Percentiles rank a stretch among this genome's conserved stretches.
Evolutionary conservation across 2,113 vertebrate species (phyloP).

Genomic region (Mesembrinibis cayennensis): DNA sequence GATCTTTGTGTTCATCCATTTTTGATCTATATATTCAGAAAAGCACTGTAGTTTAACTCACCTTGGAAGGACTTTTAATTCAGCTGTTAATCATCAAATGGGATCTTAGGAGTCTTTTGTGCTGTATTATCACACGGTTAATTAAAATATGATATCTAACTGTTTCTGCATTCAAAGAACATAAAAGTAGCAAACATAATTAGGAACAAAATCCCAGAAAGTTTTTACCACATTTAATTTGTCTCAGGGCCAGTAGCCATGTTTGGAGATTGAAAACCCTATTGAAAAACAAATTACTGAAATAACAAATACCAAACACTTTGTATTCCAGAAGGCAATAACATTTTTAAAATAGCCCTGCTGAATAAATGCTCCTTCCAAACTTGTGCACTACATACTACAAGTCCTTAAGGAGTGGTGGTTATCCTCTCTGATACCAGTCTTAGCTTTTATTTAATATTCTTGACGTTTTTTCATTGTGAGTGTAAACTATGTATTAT

Average conservation of each 20-base stretch:
- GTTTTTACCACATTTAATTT: not conserved
- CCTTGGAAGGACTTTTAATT: not conserved
- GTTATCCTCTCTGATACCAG: not conserved
- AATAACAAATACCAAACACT: not conserved
- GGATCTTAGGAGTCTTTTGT: not conserved
- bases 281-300: not conserved
- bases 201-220: not conserved
- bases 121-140: not conserved
- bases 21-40: not conserved
- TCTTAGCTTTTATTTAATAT: not conserved
- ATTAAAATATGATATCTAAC: not conserved
- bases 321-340: not conserved
- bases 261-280: not conserved
- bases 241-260: not conserved
- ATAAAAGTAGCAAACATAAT: not conserved
- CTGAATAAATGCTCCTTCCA: not conserved
- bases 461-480: not conserved
- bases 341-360: not conserved
- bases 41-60: not conserved
- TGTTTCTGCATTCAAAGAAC: not conserved
- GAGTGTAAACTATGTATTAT: not conserved
- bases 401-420: not conserved
- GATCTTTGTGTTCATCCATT: not conserved
- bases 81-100: not conserved
- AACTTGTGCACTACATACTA: not conserved